phyloP scores from a whole-genome alignment of 2,888 invertebrate genomes.

The Pristionchus arcanus region DNA sequence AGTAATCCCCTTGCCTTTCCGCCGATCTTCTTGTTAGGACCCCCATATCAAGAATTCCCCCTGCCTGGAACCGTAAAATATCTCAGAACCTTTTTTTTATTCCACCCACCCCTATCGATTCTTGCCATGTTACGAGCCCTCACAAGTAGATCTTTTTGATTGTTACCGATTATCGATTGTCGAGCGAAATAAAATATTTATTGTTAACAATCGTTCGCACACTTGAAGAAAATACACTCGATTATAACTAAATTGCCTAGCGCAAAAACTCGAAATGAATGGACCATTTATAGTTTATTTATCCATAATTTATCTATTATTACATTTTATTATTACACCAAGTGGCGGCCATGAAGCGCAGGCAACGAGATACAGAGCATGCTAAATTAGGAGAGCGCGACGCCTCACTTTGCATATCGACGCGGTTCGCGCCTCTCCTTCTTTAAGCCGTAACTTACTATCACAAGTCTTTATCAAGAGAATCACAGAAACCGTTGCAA shows the following conservation, averaged over 20 bases:
- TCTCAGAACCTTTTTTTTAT: background rate
- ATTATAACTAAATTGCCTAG: too few relatives aligned
- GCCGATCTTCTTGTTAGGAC: slow-evolving; percentile 42
- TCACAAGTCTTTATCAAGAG: background rate
- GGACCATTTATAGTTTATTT: too few relatives aligned
- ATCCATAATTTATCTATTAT: too few relatives aligned
- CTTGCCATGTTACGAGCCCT: slow-evolving; percentile 40
- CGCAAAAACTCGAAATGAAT: too few relatives aligned
- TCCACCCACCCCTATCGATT: background rate
- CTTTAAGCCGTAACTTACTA: background rate
- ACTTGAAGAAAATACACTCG: too few relatives aligned
- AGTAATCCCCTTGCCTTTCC: slow-evolving; percentile 32
- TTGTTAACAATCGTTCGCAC: background rate
- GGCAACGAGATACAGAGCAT: too few relatives aligned
- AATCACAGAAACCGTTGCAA: slow-evolving; percentile 41
- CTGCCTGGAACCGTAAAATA: background rate
- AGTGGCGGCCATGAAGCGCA: too few relatives aligned
- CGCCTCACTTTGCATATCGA: too few relatives aligned
- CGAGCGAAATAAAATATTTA: slow-evolving; percentile 40
- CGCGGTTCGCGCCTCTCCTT: too few relatives aligned
- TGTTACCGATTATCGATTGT: slow-evolving; percentile 23
- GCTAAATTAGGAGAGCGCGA: too few relatives aligned
- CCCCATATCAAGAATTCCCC: slow-evolving; percentile 43
- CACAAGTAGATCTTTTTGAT: slow-evolving; percentile 44
- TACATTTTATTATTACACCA: too few relatives aligned